Evolutionary conservation across 2,113 vertebrate genomes (phyloP).

Genomic region (Cyanistes caeruleus): DNA sequence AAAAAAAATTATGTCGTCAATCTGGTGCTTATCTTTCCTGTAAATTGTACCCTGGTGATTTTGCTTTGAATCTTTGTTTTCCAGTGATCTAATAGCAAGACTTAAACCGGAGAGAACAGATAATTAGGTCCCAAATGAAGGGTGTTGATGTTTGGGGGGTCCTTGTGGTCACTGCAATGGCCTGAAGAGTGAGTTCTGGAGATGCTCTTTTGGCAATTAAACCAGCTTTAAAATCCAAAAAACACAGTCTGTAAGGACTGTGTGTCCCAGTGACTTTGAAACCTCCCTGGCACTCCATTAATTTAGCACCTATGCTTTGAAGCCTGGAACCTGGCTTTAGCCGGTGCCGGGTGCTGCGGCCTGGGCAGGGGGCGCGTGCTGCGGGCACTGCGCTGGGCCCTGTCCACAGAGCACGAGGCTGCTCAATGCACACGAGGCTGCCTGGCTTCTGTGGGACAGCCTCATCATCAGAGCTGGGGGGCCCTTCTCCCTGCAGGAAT

Average conservation of each 20-base stretch:
- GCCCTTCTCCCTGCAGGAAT: not conserved
- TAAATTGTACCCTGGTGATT: not conserved
- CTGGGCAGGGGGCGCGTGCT: not conserved
- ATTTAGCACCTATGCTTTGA: not conserved
- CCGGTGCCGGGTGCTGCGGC: not conserved
- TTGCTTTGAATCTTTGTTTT: constrained; percentile 16
- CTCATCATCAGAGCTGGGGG: not conserved
- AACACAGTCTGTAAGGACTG: not conserved
- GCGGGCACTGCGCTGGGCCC: too few relatives aligned
- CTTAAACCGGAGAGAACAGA: not conserved
- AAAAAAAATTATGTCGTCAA: not conserved
- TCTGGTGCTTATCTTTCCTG: constrained; percentile 18
- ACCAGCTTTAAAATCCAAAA: not conserved
- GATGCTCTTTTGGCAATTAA: not conserved
- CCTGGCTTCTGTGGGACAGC: not conserved
- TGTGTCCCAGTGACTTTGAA: not conserved
- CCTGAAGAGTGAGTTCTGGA: not conserved
- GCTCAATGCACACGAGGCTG: not conserved
- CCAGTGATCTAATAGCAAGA: not conserved
- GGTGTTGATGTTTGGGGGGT: not conserved
- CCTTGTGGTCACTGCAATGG: not conserved
- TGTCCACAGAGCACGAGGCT: too few relatives aligned
- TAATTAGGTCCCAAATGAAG: not conserved
- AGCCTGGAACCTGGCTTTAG: not conserved
- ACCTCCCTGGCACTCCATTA: not conserved